Base-by-base conservation (phyloP, 1,140 invertebrate species). In the Thalassaphorura encarpata region DNA sequence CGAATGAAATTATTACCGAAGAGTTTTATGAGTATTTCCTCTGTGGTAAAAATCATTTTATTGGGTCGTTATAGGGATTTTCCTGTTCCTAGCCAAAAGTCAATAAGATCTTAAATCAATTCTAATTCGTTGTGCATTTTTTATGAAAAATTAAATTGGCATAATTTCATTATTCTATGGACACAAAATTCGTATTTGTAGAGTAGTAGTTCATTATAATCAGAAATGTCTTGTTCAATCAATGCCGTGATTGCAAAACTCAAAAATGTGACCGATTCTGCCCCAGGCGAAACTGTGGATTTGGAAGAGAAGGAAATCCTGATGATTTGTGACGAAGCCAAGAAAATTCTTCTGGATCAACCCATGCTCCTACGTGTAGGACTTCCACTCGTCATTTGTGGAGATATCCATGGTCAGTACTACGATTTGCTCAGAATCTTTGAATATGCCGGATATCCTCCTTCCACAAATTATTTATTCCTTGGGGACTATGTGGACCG, bases 331-430 rank as follows among this genome's bases (percentile, higher is more conserved):
- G n/a, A 11, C 11, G 11, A n/a, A 11, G 77, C 74, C 0, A 62
- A 77, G 59, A 79, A 81, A 69, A 80, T 82, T 56, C 80, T 81
- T 66, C 69, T 81, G 3, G 77, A 74, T 64, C 79, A 81, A 57
- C 79, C 79, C 1, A 81, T 81, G 59, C 66, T 81, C 29, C 66
- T 81, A 23, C 80, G 82, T 66, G 65, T 81, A 13, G 78, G 80
- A 68, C 79, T 80, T 21, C 79, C 79, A 26, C 61, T 81, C 15
- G 81, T 80, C 68, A 79, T 81, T 43, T 81, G 79, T 33, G 76
- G 77, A 55, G 77, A 78, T 61, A 78, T 79, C 47, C 77, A 79
- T 59, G 77, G 77, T 13, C 77, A 79, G 64, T 79, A 77, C 60
- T 75, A 73, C 66, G 77, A 79, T 66, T 69, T 79, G 19, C 66